Evolutionary conservation across 2,113 vertebrate species (phyloP), one percentile per base, ranked within the genome.

Genomic region (Hydrochoerus hydrochaeris): DNA sequence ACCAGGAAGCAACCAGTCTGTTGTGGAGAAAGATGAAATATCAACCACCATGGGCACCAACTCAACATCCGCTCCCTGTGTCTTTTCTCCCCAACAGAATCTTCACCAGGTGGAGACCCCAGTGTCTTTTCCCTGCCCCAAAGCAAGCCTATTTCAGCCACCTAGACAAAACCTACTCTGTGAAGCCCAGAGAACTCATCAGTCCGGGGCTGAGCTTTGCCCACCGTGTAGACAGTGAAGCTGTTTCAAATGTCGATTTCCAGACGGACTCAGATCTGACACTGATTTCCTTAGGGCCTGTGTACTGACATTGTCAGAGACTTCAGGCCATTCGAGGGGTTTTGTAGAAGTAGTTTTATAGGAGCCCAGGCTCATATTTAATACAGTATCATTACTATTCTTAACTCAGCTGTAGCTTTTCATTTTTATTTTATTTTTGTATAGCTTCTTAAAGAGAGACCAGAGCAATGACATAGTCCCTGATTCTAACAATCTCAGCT

Each of bases 31-130:
- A 38, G 38, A 12, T 22, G 44, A 67, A 75, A 90, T 32, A 35
- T 1, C 17, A 24, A 26, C 35, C 32, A 1, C 2, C 60, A 4
- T 0, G 5, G 44, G 16, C 63, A 22, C 30, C 22, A 49, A 5
- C 35, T 71, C 49, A 41, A 11, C 46, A 22, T 13, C 32, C 0
- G 2, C 10, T 77, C 11, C 26, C 65, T 13, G 0, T 46, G 17
- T 11, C n/a, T 28, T 32, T 80, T 84, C n/a, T 84, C 65, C 30
- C 41, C 32, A 49, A 28, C 16, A 26, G 60, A 77, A 24, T 41
- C 54, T n/a, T 52, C 57, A 54, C 20, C 30, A 30, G 2, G 6
- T 14, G 28, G 71, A 52, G 12, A 80, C 69, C 35, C 67, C 32
- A 10, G 16, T 38, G 73, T 38, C 35, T 71, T 69, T 67, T 62